Base-by-base conservation (phyloP, 1,140 invertebrate species). In the Sycobia sp. region DNA sequence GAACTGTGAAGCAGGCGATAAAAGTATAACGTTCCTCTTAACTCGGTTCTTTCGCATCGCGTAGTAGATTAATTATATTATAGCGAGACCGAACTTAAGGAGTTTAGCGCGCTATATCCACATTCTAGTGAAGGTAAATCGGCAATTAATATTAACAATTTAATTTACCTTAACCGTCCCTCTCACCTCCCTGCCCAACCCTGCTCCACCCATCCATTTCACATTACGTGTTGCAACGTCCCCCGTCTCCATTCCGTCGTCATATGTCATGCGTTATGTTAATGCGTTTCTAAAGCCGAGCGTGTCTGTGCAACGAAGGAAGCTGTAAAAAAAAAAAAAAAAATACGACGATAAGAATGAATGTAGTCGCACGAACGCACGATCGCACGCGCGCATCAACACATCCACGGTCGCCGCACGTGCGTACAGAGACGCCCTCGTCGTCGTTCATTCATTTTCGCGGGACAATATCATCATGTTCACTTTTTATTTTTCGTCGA, bases 401-500 rank as follows among this genome's bases (percentile, higher is more conserved):
- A n/a, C n/a, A n/a, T n/a, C n/a, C n/a, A n/a, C n/a, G n/a, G n/a
- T n/a, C n/a, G n/a, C n/a, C n/a, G n/a, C n/a, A n/a, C n/a, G n/a
- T n/a, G n/a, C n/a, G n/a, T n/a, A n/a, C n/a, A n/a, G n/a, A n/a
- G n/a, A n/a, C n/a, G n/a, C n/a, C n/a, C 16, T 51, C 36, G 36
- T 53, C 29, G 49, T n/a, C 41, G 41, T 55, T 55, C 29, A 49
- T 55, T 55, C 29, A 7, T 38, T 46, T 54, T 62, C 10, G 32
- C 41, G 29, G 43, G 27, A 47, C 20, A 49, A 43, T 46, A 14
- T 51, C 53, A 41, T 22, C 18, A 3, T 18, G n/a, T 49, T 18
- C 43, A 47, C 43, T 63, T 50, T 63, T 57, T 57, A 56, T 43
- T 63, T 50, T 47, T 56, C 61, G 47, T 47, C 44, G 43, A 63